Percentiles rank a stretch among this genome's conserved stretches.
Conservation (phyloP, 2,113 vertebrate genomes). For the Nansenia antarctica region DNA sequence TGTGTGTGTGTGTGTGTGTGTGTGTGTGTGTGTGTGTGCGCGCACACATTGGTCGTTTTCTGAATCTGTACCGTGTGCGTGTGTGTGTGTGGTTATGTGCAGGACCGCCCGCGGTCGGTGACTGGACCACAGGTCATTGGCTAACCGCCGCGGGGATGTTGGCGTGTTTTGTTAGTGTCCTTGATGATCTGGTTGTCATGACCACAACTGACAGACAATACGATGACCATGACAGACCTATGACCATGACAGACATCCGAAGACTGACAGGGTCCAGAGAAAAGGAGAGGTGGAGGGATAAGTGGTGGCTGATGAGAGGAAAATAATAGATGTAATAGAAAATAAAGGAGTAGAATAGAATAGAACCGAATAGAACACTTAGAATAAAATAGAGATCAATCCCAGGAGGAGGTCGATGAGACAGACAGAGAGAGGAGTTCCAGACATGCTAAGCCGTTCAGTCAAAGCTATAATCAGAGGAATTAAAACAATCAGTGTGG, state of each 20-base stretch:
- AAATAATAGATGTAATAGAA: background rate
- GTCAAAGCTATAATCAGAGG: constrained; percentile 5
- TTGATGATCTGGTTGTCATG: constrained; percentile 51
- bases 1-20: background rate
- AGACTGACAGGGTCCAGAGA: constrained; percentile 50
- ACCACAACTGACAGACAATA: constrained; percentile 62
- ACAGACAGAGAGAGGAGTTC: background rate
- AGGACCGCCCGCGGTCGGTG: constrained; percentile 17
- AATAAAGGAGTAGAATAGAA: background rate
- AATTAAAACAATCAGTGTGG: constrained; percentile 15
- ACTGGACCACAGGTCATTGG: constrained; percentile 47
- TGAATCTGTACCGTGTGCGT: no score
- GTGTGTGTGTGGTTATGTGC: background rate
- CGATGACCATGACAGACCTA: no score
- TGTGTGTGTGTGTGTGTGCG: background rate
- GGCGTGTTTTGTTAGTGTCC: constrained; percentile 49
- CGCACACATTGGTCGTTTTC: no score
- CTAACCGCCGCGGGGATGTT: constrained; percentile 43
- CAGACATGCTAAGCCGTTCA: constrained; percentile 16
- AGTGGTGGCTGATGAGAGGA: background rate
- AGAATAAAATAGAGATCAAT: background rate
- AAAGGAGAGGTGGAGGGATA: constrained; percentile 10
- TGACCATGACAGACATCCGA: constrained; percentile 45
- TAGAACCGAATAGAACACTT: background rate
- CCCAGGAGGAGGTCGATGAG: background rate